Evolutionary conservation across 2,888 invertebrate species (phyloP).

Genomic region (Autographa gamma): DNA sequence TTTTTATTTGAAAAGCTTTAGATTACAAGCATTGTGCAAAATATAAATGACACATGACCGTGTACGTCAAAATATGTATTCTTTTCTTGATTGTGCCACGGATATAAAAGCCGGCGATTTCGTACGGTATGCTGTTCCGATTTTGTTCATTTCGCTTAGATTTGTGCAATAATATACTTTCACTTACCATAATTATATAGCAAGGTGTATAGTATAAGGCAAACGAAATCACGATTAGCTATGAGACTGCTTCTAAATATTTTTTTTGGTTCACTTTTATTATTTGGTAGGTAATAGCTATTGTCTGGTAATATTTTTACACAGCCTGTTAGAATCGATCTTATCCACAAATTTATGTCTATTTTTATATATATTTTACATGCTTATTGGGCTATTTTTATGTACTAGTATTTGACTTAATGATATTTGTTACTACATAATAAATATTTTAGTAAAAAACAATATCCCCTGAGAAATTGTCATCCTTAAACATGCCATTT

Average conservation of each 20-base stretch:
- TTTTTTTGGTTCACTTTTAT: conserved; percentile 9
- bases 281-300: background rate
- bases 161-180: conserved; percentile 41
- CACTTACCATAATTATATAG: conserved; percentile 40
- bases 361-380: too few relatives aligned
- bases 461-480: too few relatives aligned
- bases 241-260: conserved; percentile 6
- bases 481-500: background rate
- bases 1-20: conserved; percentile 53
- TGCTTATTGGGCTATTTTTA: too few relatives aligned
- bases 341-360: too few relatives aligned
- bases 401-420: too few relatives aligned
- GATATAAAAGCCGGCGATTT: background rate
- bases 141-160: conserved; percentile 30
- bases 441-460: too few relatives aligned
- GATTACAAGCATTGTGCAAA: conserved; percentile 46
- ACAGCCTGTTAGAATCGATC: background rate
- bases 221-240: conserved; percentile 7
- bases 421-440: too few relatives aligned
- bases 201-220: conserved; percentile 6
- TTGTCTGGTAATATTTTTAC: background rate
- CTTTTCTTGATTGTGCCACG: conserved; percentile 13
- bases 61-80: conserved; percentile 17
- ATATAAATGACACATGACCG: conserved; percentile 20
- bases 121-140: conserved; percentile 5